A percentile compares a stretch with the other conserved stretches of the same genome.
These are phyloP conservation scores for Lampris incognitus DNA, from an alignment of 2,113 vertebrate genomes.

Conservation along the genomic window DNA sequence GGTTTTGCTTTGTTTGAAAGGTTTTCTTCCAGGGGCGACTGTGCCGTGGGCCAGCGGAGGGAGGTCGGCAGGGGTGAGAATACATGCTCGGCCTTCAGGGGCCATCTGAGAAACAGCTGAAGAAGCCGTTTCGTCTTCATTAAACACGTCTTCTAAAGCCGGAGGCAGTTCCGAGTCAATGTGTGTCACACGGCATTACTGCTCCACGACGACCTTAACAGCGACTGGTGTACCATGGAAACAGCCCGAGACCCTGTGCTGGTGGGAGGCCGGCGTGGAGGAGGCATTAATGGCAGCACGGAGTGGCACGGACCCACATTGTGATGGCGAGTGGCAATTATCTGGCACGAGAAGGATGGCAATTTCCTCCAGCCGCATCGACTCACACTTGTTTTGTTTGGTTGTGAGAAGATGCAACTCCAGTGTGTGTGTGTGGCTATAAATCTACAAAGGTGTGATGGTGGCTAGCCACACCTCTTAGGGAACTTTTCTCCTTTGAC, in stretches of 20 bases:
- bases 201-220: conserved; percentile 40
- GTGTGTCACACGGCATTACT: conserved; percentile 45
- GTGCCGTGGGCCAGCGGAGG: conserved; percentile 15
- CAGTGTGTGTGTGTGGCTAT: conserved; percentile 13
- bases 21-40: conserved; percentile 36
- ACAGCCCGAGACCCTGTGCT: conserved; percentile 5
- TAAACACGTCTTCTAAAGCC: conserved; percentile 37
- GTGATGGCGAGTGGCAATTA: conserved; percentile 55
- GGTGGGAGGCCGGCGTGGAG: not conserved
- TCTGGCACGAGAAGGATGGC: conserved; percentile 45
- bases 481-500: conserved; percentile 21
- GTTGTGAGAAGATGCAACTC: conserved; percentile 35
- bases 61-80: conserved; percentile 26
- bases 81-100: conserved; percentile 29
- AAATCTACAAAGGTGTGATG: conserved; percentile 7
- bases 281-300: conserved; percentile 38
- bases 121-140: conserved; percentile 53
- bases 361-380: conserved; percentile 45
- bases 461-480: conserved; percentile 22
- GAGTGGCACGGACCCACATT: conserved; percentile 20
- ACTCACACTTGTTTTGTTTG: conserved; percentile 25
- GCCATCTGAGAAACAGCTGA: conserved; percentile 19
- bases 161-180: conserved; percentile 51
- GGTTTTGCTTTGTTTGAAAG: conserved; percentile 25
- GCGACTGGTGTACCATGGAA: conserved; percentile 4